Evolutionary conservation across 2,113 vertebrate genomes (phyloP), one percentile per base, ranked within the genome.

Genomic region (Rhinichthys klamathensis): DNA sequence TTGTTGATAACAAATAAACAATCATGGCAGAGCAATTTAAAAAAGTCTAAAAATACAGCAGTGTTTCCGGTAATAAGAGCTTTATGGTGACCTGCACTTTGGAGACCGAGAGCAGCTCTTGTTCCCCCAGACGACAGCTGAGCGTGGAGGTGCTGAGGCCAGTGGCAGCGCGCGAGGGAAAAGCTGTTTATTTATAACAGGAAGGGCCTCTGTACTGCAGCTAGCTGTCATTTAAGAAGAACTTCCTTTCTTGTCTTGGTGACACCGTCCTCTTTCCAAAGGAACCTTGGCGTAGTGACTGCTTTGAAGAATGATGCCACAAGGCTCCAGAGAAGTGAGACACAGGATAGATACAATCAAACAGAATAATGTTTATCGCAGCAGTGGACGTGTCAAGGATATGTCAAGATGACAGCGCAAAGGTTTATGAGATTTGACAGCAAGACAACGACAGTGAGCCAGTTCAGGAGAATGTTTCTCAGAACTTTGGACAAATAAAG

Each of bases 101-200:
- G 70, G 88, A 85, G 86, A 41, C 51, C 6, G 46, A 56, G 88
- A 80, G 73, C 84, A 87, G 88, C 90, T 93, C 89, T 86, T 65
- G 88, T 92, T 93, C 88, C 92, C 90, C 87, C 92, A 94, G 94
- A 94, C 90, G 82, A 95, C 94, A 95, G 94, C 94, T 95, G 94
- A 92, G 82, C 61, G 87, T 82, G 69, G 82, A 90, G 90, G 89
- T 86, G 88, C 80, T 87, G 89, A 90, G 87, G 88, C 85, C 27
- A 74, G 87, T 79, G 86, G 90, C 90, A 85, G 90, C 69, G 83
- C 46, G 2, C 74, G 86, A 63, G 84, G 88, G 87, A 70, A 80
- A 89, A 86, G 87, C 56, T 46, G 89, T 90, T 92, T 94, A 94
- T 94, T 94, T 94, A 93, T 94, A 94, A 90, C 91, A 88, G 91